phyloP scores from a whole-genome alignment of 2,888 invertebrate genomes.

The Venustoraphidia nigricollis region DNA sequence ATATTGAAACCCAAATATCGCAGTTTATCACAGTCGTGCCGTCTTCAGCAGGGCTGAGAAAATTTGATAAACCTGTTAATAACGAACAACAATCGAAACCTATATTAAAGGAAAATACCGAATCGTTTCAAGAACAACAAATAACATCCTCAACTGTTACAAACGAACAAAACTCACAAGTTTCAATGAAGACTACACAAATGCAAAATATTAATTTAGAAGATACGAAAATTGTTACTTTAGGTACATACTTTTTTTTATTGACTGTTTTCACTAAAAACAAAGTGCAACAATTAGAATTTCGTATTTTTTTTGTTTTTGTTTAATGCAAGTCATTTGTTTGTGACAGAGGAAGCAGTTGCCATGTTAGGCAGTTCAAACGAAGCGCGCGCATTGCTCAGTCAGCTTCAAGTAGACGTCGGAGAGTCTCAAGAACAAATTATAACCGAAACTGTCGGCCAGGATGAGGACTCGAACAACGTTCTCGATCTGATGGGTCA shows the following conservation, averaged over 20 bases:
- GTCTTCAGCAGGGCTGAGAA: background rate
- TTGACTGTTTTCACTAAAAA: constrained; percentile 6
- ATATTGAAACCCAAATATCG: constrained; percentile 15
- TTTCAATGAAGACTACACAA: background rate
- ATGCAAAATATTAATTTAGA: constrained; percentile 3
- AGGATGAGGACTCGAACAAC: constrained; percentile 31
- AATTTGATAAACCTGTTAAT: background rate
- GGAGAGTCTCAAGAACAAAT: background rate
- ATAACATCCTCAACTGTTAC: background rate
- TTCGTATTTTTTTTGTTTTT: constrained; percentile 17
- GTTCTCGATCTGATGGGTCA: constrained; percentile 12
- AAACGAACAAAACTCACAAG: background rate
- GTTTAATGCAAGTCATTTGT: background rate
- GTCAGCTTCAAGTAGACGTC: constrained; percentile 35
- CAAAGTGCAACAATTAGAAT: constrained; percentile 23
- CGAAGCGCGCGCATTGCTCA: constrained; percentile 27
- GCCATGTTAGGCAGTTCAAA: constrained; percentile 22
- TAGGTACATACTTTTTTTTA: constrained; percentile 1
- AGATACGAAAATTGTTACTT: constrained; percentile 3
- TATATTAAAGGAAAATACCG: background rate
- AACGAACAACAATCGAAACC: background rate
- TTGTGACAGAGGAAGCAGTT: constrained; percentile 28
- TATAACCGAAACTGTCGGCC: constrained; percentile 14
- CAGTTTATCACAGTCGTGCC: constrained; percentile 12
- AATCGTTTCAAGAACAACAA: background rate